phyloP scores from a whole-genome alignment of 1,140 invertebrate species.

The Plodia interpunctella region DNA sequence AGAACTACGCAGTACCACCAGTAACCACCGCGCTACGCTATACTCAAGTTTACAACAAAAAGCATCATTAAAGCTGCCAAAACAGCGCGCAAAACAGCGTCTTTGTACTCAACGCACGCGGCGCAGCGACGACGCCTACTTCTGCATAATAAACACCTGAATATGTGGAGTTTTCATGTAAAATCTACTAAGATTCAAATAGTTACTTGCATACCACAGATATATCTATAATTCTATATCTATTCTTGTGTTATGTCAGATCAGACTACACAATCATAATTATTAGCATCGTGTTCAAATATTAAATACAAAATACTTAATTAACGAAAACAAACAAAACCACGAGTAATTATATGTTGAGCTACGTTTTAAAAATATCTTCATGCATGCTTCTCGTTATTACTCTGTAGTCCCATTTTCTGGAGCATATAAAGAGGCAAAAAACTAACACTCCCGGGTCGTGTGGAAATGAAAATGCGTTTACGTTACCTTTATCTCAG shows the following conservation, averaged over 20 bases:
- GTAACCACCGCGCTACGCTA: background rate
- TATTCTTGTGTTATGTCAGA: too few species aligned
- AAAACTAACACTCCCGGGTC: background rate
- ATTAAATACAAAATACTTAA: too few species aligned
- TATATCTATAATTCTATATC: too few species aligned
- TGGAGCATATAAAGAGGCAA: background rate
- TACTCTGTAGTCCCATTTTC: background rate
- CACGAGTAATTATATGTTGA: background rate
- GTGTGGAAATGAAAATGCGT: background rate
- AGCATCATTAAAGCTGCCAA: background rate
- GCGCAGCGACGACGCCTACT: background rate
- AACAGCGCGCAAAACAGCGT: background rate
- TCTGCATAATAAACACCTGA: conserved; percentile 5
- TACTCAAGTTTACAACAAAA: background rate
- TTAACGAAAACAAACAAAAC: background rate
- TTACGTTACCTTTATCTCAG: background rate
- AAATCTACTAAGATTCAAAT: background rate
- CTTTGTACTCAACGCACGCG: background rate
- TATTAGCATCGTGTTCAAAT: too few species aligned
- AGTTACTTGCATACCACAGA: too few species aligned
- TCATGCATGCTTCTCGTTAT: too few species aligned
- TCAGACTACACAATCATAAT: too few species aligned
- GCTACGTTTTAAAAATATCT: too few species aligned
- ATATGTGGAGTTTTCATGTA: background rate
- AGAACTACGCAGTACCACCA: background rate